These are phyloP conservation scores for Drosophila sordidula DNA, from an alignment of 2,888 invertebrate species.

Conservation along the genomic window DNA sequence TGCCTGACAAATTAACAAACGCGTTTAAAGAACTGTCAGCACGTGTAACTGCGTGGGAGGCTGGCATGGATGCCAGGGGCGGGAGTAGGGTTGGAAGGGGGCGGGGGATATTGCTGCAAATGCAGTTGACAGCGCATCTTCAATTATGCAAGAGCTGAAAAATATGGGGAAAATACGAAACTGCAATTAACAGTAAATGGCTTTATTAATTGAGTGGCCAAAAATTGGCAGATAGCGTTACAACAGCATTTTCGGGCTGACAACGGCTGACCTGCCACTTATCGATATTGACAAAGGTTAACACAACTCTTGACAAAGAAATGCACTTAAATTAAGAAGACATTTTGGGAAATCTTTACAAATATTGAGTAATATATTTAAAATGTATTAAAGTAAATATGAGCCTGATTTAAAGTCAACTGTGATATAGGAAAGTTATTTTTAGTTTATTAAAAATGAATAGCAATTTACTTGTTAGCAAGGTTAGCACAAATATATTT, in stretches of 20 bases:
- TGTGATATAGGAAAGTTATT: too few relatives aligned
- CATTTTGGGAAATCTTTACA: too few relatives aligned
- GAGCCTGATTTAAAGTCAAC: too few relatives aligned
- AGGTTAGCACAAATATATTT: too few relatives aligned
- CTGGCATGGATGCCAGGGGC: not conserved
- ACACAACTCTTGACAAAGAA: constrained; percentile 7
- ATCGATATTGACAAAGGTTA: constrained; percentile 33
- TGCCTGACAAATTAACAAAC: constrained; percentile 10
- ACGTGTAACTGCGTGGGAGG: not conserved
- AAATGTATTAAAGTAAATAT: too few relatives aligned
- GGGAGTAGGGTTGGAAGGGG: too few relatives aligned
- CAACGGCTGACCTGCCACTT: constrained; percentile 5
- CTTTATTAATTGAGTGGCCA: constrained; percentile 43
- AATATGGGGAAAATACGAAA: constrained; percentile 6
- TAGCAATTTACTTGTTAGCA: too few relatives aligned
- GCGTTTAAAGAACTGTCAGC: constrained; percentile 3
- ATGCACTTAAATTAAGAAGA: too few relatives aligned
- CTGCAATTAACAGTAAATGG: constrained; percentile 8
- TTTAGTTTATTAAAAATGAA: too few relatives aligned
- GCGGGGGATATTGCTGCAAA: not conserved
- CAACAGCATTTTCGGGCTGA: too few relatives aligned
- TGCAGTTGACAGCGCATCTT: constrained; percentile 47
- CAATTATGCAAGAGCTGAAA: constrained; percentile 52
- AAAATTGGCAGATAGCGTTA: constrained; percentile 18
- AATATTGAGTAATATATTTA: too few relatives aligned